These are phyloP conservation scores for Riparia riparia DNA, from an alignment of 2,113 vertebrate species.

Conservation along the genomic window DNA sequence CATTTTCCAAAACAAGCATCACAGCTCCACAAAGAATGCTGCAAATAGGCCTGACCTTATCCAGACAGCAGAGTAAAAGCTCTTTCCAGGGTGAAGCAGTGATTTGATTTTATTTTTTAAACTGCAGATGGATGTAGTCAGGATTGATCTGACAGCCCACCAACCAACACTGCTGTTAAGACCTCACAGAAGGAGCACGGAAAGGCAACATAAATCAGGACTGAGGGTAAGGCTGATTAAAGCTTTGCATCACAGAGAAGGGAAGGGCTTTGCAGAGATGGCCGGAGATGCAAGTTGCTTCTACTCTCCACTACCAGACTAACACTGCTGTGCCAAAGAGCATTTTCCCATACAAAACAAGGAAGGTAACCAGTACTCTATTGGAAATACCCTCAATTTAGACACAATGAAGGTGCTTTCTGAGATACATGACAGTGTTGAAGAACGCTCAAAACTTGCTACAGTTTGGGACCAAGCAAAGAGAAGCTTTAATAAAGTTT, in stretches of 20 bases:
- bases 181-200: background rate
- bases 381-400: background rate
- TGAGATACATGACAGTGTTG: background rate
- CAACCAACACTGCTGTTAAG: background rate
- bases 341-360: background rate
- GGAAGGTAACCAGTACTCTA: background rate
- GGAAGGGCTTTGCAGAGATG: background rate
- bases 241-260: background rate
- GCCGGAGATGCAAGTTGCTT: background rate
- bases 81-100: background rate
- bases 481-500: background rate
- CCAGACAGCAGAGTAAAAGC: slow-evolving; percentile 7
- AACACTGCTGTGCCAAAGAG: background rate
- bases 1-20: background rate
- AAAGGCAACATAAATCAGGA: background rate
- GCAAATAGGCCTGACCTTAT: slow-evolving; percentile 14
- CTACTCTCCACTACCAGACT: background rate
- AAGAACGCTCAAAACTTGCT: background rate
- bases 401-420: background rate
- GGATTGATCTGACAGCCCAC: slow-evolving; percentile 19
- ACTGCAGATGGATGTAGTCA: background rate
- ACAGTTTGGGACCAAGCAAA: background rate
- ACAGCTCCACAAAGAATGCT: background rate
- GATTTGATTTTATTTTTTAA: slow-evolving; percentile 20
- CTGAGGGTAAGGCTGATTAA: background rate